Conservation (phyloP, 2,113 vertebrate species). For the Pica pica region DNA sequence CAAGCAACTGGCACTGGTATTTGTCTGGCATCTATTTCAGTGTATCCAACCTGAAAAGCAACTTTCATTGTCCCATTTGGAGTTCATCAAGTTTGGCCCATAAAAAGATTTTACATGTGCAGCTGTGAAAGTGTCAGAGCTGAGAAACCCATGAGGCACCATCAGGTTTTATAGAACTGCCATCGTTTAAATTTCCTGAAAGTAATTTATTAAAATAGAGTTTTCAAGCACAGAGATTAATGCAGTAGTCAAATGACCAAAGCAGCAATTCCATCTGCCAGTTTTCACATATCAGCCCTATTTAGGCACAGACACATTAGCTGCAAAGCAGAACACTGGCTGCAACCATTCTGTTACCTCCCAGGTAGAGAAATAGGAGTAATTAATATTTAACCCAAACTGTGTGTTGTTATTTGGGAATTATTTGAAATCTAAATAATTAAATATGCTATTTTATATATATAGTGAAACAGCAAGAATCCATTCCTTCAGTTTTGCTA, state of each 20-base stretch:
- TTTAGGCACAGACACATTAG: background rate
- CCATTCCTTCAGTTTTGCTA: background rate
- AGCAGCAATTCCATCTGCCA: background rate
- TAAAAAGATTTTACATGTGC: background rate
- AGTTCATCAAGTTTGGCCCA: background rate
- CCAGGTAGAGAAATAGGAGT: background rate
- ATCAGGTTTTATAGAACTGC: background rate
- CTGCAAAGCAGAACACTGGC: background rate
- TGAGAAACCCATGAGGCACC: background rate
- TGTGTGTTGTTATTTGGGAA: background rate
- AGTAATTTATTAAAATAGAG: background rate
- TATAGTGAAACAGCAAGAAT: background rate
- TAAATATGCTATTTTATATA: background rate
- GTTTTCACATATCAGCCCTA: background rate
- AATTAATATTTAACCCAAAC: background rate
- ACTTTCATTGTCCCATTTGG: background rate
- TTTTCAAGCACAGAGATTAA: background rate
- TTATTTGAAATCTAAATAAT: background rate
- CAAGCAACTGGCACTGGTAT: background rate
- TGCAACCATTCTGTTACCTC: background rate
- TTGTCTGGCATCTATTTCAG: conserved; percentile 25
- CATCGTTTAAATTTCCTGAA: background rate
- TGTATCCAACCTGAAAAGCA: conserved; percentile 9
- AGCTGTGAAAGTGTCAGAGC: background rate
- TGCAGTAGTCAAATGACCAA: background rate